These are phyloP conservation scores for Manis javanica DNA, from an alignment of 2,797 vertebrate species.

Conservation along the genomic window DNA sequence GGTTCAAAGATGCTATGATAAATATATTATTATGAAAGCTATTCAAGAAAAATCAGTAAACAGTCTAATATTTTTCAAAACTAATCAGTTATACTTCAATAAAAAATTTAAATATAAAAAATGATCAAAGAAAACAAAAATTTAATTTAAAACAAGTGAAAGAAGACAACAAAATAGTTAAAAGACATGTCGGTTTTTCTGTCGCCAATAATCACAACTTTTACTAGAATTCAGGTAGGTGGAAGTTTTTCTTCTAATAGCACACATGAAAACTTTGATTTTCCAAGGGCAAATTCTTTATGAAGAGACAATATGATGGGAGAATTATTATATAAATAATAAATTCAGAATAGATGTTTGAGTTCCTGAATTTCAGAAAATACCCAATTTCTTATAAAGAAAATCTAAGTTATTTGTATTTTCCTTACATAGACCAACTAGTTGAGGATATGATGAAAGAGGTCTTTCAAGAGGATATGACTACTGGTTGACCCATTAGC, in stretches of 20 bases:
- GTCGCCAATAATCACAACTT: not conserved
- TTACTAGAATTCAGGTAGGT: not conserved
- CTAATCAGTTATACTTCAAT: no score
- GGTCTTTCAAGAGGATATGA: not conserved
- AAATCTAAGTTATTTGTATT: not conserved
- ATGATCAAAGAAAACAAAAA: not conserved
- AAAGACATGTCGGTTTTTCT: not conserved
- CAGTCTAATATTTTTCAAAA: not conserved
- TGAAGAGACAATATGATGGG: not conserved
- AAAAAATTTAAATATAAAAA: not conserved
- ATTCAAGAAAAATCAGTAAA: not conserved
- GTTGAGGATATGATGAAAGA: not conserved
- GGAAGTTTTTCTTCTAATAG: not conserved
- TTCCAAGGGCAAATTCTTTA: not conserved
- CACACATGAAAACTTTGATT: not conserved
- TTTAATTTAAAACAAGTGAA: not conserved
- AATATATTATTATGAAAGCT: not conserved
- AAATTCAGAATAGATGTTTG: not conserved
- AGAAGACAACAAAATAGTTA: not conserved
- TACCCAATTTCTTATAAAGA: not conserved
- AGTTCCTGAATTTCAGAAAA: slow-evolving; percentile 7
- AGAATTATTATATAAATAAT: not conserved
- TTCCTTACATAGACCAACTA: not conserved
- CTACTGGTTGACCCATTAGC: not conserved
- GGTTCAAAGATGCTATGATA: not conserved